Evolutionary conservation across 2,888 invertebrate species (phyloP), one percentile per base, ranked within the genome.

Genomic region (Hofmannophila pseudospretella): DNA sequence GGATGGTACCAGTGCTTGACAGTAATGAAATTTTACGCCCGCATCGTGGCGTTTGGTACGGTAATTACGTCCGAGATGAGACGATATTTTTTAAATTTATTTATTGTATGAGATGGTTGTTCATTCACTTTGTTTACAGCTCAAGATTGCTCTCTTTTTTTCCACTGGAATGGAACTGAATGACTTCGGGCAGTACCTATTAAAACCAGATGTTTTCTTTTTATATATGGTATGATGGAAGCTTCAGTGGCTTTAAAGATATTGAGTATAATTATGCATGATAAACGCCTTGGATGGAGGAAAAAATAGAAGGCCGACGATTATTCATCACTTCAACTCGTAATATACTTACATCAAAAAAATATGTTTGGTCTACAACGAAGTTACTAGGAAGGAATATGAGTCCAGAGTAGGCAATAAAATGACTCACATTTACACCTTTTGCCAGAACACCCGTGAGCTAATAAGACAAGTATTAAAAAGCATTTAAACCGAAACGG

Each of bases 11-110:
- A 65, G 54, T 58, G 60, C 59, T 56, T 66, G 73, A 73, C 72
- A 65, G 60, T 75, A 75, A 77, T 77, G 68, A 76, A 76, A 74
- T 75, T 74, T 75, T 61, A 77, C 68, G 66, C 76, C 76, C 77
- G 76, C 77, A 77, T 75, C 43, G 59, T 46, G 58, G 54, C 58
- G 60, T 68, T 66, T 51, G 66, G 53, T 51, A 52, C 48, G 53
- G 62, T 61, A 62, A 65, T 62, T 54, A 67, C 52, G 30, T 23
- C 25, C 11, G 27, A 32, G 42, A 45, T 50, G 40, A 45, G 41
- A 45, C 41, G 42, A 35, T 50, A 34, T 49, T 54, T 52, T 49
- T 23, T 57, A 47, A 46, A 31, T 31, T 31, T 31, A 27, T 27
- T 23, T 5, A 5, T 27, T 12, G 11, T 27, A 12, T 16, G 11